A percentile compares a stretch with the other conserved stretches of the same genome.
Conservation (phyloP, 2,113 vertebrate species). For the Chlorocebus sabaeus region DNA sequence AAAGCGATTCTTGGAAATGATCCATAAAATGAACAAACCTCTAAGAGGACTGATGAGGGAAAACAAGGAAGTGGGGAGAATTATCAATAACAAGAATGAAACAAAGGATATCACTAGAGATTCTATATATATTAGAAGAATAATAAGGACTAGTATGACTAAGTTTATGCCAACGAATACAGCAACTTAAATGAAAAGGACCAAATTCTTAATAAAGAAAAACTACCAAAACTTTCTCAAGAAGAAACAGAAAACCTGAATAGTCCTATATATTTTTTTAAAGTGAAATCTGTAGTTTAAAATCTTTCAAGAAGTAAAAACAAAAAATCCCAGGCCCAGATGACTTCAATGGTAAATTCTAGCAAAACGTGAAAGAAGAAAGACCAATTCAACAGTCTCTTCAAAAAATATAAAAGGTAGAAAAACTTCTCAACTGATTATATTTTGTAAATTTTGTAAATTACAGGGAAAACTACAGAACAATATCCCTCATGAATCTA, state of each 20-base stretch:
- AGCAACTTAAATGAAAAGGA: background rate
- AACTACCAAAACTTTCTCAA: background rate
- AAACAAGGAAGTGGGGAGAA: accelerated
- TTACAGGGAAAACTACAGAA: background rate
- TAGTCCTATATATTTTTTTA: too few species aligned
- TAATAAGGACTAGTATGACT: background rate
- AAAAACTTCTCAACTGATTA: background rate
- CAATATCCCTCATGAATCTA: background rate
- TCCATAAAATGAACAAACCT: background rate
- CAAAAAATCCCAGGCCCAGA: background rate
- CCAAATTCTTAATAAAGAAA: background rate
- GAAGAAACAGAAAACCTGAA: background rate
- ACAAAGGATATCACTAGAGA: background rate
- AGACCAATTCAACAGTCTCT: background rate
- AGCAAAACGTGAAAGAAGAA: background rate
- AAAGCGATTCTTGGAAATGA: background rate
- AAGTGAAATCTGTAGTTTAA: background rate
- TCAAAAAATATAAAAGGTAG: background rate
- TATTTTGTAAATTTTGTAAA: background rate
- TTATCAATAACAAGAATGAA: background rate
- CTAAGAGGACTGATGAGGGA: background rate
- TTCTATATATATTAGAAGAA: too few species aligned
- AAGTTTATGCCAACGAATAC: too few species aligned
- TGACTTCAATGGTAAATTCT: background rate
- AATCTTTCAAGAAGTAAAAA: background rate